Conservation (phyloP, 2,888 invertebrate genomes). For the Rhopalosiphum nymphaeae region DNA sequence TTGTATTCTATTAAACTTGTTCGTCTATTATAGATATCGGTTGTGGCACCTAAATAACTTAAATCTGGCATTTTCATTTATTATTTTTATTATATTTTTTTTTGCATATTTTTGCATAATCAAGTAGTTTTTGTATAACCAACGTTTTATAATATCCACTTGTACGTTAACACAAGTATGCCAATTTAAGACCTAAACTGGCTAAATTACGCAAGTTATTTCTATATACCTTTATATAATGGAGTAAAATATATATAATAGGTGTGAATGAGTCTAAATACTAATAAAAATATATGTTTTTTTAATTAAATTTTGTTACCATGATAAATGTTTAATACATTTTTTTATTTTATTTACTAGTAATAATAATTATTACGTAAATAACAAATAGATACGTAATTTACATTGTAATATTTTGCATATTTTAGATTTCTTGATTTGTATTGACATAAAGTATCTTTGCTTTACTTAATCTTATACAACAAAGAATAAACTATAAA, state of each 20-base stretch:
- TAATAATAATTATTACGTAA: background rate
- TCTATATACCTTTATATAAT: background rate
- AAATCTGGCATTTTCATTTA: background rate
- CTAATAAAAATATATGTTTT: background rate
- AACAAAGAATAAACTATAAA: background rate
- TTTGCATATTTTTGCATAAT: slow-evolving; percentile 55
- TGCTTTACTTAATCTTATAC: background rate
- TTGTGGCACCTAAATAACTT: background rate
- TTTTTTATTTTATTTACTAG: background rate
- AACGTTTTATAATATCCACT: slow-evolving; percentile 17
- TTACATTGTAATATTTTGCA: background rate
- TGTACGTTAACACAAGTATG: slow-evolving; percentile 19
- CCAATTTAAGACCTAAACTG: slow-evolving; percentile 31
- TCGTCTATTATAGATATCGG: background rate
- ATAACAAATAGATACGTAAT: background rate
- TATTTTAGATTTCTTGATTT: background rate
- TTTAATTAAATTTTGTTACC: background rate
- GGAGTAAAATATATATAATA: too few species aligned
- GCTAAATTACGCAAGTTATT: background rate
- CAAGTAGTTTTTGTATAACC: slow-evolving; percentile 32
- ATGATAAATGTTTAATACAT: background rate
- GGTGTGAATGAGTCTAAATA: background rate
- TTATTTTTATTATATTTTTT: background rate
- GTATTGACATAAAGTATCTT: background rate
- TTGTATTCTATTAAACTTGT: background rate